phyloP scores from a whole-genome alignment of 2,113 vertebrate species.

The Syngnathus floridae region DNA sequence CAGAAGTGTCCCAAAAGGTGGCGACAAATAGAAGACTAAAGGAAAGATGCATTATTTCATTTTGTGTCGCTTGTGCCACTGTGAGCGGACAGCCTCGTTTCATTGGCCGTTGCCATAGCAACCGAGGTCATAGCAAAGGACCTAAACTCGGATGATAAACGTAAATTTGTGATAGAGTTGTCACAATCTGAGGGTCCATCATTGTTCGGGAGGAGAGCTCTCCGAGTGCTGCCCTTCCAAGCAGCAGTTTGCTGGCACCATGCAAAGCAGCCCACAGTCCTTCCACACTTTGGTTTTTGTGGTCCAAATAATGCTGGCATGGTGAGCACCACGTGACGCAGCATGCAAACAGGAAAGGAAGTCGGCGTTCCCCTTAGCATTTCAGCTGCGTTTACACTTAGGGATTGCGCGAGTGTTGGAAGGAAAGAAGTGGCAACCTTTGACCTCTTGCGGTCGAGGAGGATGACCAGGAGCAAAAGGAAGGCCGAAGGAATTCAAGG shows the following conservation, averaged over 20 bases:
- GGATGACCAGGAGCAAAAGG: conserved; percentile 4
- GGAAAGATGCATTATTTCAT: not conserved
- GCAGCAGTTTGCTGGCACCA: conserved; percentile 18
- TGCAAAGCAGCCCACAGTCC: conserved; percentile 24
- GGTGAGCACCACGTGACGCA: conserved; percentile 35
- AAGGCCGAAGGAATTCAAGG: conserved; percentile 19
- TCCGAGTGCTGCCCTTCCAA: not conserved
- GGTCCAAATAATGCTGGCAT: conserved; percentile 44
- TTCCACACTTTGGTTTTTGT: conserved; percentile 33
- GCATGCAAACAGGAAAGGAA: conserved; percentile 53
- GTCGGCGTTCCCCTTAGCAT: not conserved
- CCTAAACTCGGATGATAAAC: not conserved
- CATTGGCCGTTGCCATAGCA: not conserved
- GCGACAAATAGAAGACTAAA: not conserved
- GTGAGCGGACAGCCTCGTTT: not conserved
- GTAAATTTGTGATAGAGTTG: not conserved
- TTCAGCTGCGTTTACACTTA: not conserved
- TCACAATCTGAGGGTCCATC: not conserved
- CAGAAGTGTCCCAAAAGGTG: not conserved
- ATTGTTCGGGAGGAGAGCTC: not conserved
- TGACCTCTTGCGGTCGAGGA: conserved; percentile 35
- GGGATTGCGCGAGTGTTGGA: not conserved
- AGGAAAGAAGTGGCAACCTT: conserved; percentile 39
- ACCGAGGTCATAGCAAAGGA: not conserved
- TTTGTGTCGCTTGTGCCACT: not conserved